Conservation (phyloP, 2,797 vertebrate species). For the Clarias fuscus region DNA sequence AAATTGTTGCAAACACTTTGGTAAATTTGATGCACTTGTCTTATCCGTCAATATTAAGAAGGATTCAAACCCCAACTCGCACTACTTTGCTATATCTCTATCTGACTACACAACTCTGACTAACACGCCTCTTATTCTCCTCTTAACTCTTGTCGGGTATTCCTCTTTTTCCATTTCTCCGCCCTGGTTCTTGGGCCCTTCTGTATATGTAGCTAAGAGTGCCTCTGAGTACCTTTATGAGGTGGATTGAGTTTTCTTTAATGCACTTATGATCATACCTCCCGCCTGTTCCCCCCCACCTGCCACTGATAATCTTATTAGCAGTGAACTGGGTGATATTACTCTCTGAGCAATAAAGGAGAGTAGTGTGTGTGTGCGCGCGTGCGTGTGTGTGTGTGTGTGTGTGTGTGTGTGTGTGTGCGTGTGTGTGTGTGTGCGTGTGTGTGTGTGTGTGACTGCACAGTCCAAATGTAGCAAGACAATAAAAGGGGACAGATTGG, state of each 20-base stretch:
- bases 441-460: background rate
- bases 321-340: slow-evolving; percentile 51
- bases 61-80: background rate
- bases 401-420: slow-evolving; percentile 12
- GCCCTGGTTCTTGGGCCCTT: slow-evolving; percentile 57
- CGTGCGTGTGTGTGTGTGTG: background rate
- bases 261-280: slow-evolving; percentile 68
- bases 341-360: slow-evolving; percentile 33
- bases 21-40: background rate
- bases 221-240: slow-evolving; percentile 68
- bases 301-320: slow-evolving; percentile 55
- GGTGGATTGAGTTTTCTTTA: slow-evolving; percentile 69
- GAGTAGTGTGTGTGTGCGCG: slow-evolving; percentile 24
- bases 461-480: background rate
- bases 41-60: too few relatives aligned
- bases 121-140: slow-evolving; percentile 12
- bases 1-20: background rate
- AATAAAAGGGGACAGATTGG: slow-evolving; percentile 11
- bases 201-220: slow-evolving; percentile 63
- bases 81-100: background rate
- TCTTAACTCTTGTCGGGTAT: slow-evolving; percentile 4
- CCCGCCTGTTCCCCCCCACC: slow-evolving; percentile 55
- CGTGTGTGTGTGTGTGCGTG: slow-evolving; percentile 28
- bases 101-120: slow-evolving; percentile 17
- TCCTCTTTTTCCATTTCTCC: slow-evolving; percentile 36